Evolutionary conservation across 2,888 invertebrate genomes (phyloP).

Genomic region (Seira ritae): DNA sequence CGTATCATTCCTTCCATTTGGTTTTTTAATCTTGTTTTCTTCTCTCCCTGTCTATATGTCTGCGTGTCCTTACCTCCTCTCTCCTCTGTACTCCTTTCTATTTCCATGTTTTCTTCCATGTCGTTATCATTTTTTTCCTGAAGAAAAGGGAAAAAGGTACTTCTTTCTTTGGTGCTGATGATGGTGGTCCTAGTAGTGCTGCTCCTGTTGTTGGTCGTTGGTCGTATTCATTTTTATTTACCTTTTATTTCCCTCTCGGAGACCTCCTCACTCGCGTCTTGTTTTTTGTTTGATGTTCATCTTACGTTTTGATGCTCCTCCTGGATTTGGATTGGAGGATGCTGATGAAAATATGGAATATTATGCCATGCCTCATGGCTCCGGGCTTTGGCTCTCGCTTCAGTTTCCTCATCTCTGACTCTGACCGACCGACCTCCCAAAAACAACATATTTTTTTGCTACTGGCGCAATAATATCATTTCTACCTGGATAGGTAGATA

Average conservation of each 20-base stretch:
- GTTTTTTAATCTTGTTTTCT: conserved; percentile 1
- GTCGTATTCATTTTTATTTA: conserved; percentile 7
- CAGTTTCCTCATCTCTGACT: too few species aligned
- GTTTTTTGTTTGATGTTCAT: conserved; percentile 10
- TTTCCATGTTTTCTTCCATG: too few species aligned
- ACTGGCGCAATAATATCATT: too few species aligned
- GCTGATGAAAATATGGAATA: not conserved
- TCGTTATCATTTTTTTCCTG: not conserved
- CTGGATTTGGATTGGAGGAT: not conserved
- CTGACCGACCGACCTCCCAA: not conserved
- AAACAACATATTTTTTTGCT: too few species aligned
- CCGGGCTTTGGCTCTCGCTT: not conserved
- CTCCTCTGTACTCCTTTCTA: too few species aligned
- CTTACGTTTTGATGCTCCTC: not conserved
- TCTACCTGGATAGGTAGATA: too few species aligned
- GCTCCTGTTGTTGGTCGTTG: too few species aligned
- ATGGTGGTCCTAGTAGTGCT: not conserved
- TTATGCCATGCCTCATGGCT: not conserved
- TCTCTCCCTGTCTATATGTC: too few species aligned
- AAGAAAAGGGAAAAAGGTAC: not conserved
- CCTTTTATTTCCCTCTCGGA: not conserved
- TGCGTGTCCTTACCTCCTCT: not conserved
- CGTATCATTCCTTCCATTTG: not conserved
- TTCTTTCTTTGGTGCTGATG: not conserved
- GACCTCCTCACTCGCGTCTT: not conserved